Evolutionary conservation across 1,140 invertebrate species (phyloP).

Genomic region (Cherax destructor): DNA sequence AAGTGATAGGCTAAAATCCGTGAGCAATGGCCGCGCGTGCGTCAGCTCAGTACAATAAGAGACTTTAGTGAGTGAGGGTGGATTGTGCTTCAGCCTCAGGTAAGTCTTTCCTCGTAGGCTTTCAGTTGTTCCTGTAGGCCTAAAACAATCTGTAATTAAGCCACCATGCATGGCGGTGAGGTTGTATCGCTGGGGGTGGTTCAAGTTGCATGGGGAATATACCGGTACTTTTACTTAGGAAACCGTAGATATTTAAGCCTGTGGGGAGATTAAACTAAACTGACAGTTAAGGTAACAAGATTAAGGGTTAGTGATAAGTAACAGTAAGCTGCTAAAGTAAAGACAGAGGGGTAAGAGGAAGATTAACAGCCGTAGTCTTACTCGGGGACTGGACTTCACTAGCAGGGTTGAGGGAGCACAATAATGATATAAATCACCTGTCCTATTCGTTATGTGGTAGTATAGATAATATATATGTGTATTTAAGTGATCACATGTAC

Average conservation of each 20-base stretch:
- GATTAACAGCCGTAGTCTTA: too few species aligned
- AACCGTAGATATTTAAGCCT: not conserved
- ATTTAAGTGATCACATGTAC: too few species aligned
- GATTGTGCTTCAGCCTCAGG: not conserved
- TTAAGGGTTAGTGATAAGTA: not conserved
- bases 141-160: not conserved
- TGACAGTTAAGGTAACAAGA: not conserved
- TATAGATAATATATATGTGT: too few species aligned
- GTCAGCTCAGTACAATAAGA: not conserved
- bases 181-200: not conserved
- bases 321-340: too few species aligned
- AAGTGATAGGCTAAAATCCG: not conserved
- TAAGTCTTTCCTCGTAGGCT: not conserved
- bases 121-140: not conserved
- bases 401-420: too few species aligned
- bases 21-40: not conserved
- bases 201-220: not conserved
- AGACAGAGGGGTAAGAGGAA: too few species aligned
- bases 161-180: not conserved
- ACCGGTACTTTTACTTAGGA: not conserved
- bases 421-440: too few species aligned
- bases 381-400: too few species aligned
- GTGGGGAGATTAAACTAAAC: not conserved
- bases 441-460: too few species aligned
- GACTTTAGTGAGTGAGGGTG: not conserved